Base-by-base conservation (phyloP, 2,888 invertebrate genomes). In the Cyaniris semiargus region DNA sequence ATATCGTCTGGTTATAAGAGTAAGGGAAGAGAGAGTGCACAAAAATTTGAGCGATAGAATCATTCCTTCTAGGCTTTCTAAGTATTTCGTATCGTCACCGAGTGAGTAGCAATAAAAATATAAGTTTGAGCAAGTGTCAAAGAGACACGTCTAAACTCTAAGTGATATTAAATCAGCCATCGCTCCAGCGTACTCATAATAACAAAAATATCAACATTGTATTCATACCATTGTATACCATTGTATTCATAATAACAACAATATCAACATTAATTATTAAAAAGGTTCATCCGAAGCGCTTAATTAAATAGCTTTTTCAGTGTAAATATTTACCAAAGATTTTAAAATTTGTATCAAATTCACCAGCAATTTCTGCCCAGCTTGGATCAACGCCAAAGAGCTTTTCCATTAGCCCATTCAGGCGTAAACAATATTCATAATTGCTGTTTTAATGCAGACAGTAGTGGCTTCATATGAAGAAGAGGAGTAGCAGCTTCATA, bases 391-490 rank as follows among this genome's bases (percentile, higher is more conserved):
- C 15, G 74, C 74, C 74, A 74, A 74, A 74, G 53, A 74, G 74
- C 74, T 74, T 74, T 72, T 48, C 23, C 48, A 74, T 44, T 53
- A 74, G 7, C 44, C 53, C 53, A 27, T 74, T 74, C 48, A 48
- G 23, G 48, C 74, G 74, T 74, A 31, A 74, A 53, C 74, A 74
- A 74, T 74, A 74, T 53, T 74, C 27, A 44, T 74, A 74, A 74
- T 74, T 74, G 74, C 53, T 53, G 23, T 48, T 6, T 1, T 38
- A 38, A 6, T 38, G 5, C 38, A 38, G 8, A 34, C 1, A 8
- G 1, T 38, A 38, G 38, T 8, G 7, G 38, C 38, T 38, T 38
- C 34, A 34, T 34, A 34, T 34, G 34, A 34, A 34, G 34, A 34
- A 34, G 34, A 34, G 34, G 34, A 34, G 6, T 34, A 34, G 34